These are phyloP conservation scores for Synergus japonicus DNA, from an alignment of 2,888 invertebrate genomes.

Conservation along the genomic window DNA sequence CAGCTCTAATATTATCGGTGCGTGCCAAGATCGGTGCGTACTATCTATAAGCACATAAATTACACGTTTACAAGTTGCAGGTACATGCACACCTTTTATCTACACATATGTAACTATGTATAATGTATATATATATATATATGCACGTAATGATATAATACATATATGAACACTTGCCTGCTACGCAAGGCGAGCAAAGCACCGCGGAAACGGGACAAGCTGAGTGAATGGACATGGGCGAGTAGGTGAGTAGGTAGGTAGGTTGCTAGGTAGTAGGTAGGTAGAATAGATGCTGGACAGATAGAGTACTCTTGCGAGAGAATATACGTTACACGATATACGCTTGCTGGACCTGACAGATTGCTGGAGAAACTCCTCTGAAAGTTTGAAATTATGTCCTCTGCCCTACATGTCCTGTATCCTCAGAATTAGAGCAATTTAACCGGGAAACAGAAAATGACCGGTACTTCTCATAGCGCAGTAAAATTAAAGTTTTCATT, in stretches of 20 bases:
- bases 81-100: background rate
- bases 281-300: constrained; percentile 45
- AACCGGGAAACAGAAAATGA: no score
- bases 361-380: constrained; percentile 19
- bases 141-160: background rate
- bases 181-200: constrained; percentile 58
- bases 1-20: constrained; percentile 15
- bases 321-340: background rate
- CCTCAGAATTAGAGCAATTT: background rate
- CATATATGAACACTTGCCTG: constrained; percentile 16
- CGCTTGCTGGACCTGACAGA: constrained; percentile 11
- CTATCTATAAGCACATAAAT: background rate
- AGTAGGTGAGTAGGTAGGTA: constrained; percentile 69
- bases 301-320: constrained; percentile 23
- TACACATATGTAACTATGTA: background rate
- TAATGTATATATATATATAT: background rate
- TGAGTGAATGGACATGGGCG: constrained; percentile 63
- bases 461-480: no score
- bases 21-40: constrained; percentile 13
- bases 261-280: constrained; percentile 54
- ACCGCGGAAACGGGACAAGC: constrained; percentile 60
- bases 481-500: no score
- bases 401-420: background rate
- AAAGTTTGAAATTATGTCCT: background rate
- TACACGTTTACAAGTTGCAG: background rate